Evolutionary conservation across 2,797 vertebrate species (phyloP), one percentile per base, ranked within the genome.

Genomic region (Anabas testudineus): DNA sequence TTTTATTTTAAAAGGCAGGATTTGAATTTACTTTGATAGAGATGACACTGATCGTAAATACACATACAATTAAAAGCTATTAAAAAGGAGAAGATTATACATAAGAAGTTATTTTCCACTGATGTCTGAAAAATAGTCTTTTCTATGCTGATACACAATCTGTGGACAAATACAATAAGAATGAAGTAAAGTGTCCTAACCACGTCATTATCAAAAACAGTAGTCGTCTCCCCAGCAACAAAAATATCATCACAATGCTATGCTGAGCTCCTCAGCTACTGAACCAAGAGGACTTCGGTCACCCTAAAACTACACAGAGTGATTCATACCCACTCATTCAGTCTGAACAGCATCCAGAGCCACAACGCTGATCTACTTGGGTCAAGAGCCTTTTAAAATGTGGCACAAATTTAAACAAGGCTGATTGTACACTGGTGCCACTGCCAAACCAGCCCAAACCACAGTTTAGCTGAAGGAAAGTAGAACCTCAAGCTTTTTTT

Each of bases 171-270:
- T 39, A 28, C 43, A 19, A 21, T 2, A 54, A 26, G 55, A 67
- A 67, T 67, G 57, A 82, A 64, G 49, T 43, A 65, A 60, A 63
- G 68, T 59, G 30, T 67, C 73, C 67, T 55, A 26, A 88, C 84
- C 84, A 52, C 34, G 14, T 74, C 73, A 86, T 91, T 89, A 85
- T 80, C 49, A 14, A 60, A 91, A 90, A 86, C 83, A 85, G 58
- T 48, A 34, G 42, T 48, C 62, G 45, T 90, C 83, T 66, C 88
- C 81, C 0, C 1, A 78, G 84, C 36, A 77, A 90, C 86, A 0
- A 8, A 70, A 82, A 73, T 59, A 77, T 78, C 39, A 28, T 42
- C 6, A 12, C 57, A 62, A 84, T 71, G 82, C 59, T 75, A 55
- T 39, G 46, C 30, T 51, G 43, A 4, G 46, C 48, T 79, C 67